These are phyloP conservation scores for Phytoseiulus persimilis DNA, from an alignment of 2,888 invertebrate species.

Conservation along the genomic window DNA sequence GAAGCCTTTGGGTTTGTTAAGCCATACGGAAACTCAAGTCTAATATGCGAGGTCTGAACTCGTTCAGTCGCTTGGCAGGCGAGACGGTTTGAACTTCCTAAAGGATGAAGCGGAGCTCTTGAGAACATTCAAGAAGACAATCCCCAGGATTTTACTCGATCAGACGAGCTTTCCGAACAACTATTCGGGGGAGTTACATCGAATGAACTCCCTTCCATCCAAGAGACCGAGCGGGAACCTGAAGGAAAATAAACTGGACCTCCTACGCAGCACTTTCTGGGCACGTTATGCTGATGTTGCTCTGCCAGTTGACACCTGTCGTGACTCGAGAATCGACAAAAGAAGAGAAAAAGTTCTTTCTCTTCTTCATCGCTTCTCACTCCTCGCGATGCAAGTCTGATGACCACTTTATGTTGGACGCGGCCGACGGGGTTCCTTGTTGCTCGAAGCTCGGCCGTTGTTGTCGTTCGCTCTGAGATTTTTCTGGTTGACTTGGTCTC, in stretches of 20 bases:
- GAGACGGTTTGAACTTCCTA: not conserved
- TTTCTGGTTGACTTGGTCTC: not conserved
- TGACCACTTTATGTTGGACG: not conserved
- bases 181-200: no score
- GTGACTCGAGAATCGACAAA: not conserved
- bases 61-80: not conserved
- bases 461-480: not conserved
- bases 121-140: not conserved
- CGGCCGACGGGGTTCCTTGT: not conserved
- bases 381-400: not conserved
- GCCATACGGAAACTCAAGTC: not conserved
- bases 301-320: not conserved
- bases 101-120: not conserved
- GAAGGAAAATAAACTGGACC: not conserved
- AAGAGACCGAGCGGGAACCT: not conserved
- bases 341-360: not conserved
- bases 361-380: not conserved
- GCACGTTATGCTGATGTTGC: not conserved
- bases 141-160: not conserved
- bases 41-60: not conserved
- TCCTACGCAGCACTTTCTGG: not conserved
- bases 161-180: no score
- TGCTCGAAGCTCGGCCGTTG: not conserved
- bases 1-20: not conserved
- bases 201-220: no score